These are phyloP conservation scores for Caenorhabditis drosophilae DNA, from an alignment of 2,888 invertebrate genomes.

Conservation along the genomic window DNA sequence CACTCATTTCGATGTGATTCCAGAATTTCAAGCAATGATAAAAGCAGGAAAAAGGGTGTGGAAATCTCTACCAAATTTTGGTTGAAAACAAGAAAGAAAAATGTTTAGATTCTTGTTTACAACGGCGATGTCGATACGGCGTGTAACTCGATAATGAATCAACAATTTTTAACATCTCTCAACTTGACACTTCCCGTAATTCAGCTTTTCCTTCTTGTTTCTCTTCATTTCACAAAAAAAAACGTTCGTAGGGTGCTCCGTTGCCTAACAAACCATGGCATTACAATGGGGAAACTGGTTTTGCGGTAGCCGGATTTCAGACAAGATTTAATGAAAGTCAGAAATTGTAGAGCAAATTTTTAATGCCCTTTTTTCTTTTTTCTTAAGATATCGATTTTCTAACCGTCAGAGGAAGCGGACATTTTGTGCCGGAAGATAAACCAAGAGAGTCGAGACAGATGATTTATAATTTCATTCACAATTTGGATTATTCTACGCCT, in stretches of 20 bases:
- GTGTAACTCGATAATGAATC: conserved; percentile 72
- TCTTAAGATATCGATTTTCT: conserved; percentile 52
- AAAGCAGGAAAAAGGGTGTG: conserved; percentile 53
- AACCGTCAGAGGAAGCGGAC: conserved; percentile 56
- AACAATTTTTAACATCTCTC: conserved; percentile 59
- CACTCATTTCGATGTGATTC: conserved; percentile 60
- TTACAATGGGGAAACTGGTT: conserved; percentile 32
- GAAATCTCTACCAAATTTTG: neutral
- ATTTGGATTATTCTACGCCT: conserved; percentile 40
- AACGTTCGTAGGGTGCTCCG: neutral
- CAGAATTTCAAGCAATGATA: conserved; percentile 39
- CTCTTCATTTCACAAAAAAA: too few species aligned
- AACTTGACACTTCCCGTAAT: conserved; percentile 41
- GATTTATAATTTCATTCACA: conserved; percentile 51
- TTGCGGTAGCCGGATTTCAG: conserved; percentile 41
- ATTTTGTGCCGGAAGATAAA: conserved; percentile 55
- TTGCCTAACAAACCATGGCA: conserved; percentile 44
- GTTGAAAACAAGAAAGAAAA: too few species aligned
- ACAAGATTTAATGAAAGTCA: conserved; percentile 34
- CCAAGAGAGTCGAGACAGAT: conserved; percentile 56
- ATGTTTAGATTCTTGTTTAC: conserved; percentile 70
- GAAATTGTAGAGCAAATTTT: neutral
- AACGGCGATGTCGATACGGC: conserved; percentile 73
- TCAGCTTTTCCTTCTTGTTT: neutral
- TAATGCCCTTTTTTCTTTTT: neutral